A percentile compares a stretch with the other conserved stretches of the same genome.
phyloP scores from a whole-genome alignment of 92 coral and sea anemone genomes.

The Parazoanthus swiftii region DNA sequence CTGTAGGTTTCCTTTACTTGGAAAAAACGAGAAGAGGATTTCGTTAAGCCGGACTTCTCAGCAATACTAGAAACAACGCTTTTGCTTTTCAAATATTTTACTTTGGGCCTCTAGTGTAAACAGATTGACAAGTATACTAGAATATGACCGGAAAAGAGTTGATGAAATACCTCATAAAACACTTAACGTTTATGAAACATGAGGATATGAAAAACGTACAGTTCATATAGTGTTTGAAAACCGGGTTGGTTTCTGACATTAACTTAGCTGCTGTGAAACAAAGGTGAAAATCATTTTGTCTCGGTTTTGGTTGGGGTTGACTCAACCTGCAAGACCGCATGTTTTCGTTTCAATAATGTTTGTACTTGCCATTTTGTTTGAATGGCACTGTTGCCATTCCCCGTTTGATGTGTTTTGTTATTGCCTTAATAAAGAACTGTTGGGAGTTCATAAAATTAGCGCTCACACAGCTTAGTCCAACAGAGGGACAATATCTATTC shows the following conservation, averaged over 20 bases:
- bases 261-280: not conserved
- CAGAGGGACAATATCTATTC: not conserved
- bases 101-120: not conserved
- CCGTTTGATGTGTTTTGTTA: constrained; percentile 41
- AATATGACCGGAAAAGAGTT: constrained; percentile 36
- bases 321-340: constrained; percentile 20
- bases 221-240: constrained; percentile 5
- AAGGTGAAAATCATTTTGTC: not conserved
- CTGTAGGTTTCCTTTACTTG: not conserved
- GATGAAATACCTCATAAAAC: constrained; percentile 44
- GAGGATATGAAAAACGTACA: not conserved
- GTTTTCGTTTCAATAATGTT: constrained; percentile 28
- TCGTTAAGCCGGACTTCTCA: not conserved
- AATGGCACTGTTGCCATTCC: constrained; percentile 39
- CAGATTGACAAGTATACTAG: not conserved
- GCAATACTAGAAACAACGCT: not conserved
- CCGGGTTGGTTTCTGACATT: not conserved
- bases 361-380: constrained; percentile 21
- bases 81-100: constrained; percentile 1
- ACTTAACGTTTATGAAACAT: constrained; percentile 24
- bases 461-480: constrained; percentile 13
- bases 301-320: constrained; percentile 10
- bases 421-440: constrained; percentile 39
- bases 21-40: not conserved
- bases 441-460: constrained; percentile 31